phyloP scores from a whole-genome alignment of 2,888 invertebrate species.

The Meghimatium bilineatum region DNA sequence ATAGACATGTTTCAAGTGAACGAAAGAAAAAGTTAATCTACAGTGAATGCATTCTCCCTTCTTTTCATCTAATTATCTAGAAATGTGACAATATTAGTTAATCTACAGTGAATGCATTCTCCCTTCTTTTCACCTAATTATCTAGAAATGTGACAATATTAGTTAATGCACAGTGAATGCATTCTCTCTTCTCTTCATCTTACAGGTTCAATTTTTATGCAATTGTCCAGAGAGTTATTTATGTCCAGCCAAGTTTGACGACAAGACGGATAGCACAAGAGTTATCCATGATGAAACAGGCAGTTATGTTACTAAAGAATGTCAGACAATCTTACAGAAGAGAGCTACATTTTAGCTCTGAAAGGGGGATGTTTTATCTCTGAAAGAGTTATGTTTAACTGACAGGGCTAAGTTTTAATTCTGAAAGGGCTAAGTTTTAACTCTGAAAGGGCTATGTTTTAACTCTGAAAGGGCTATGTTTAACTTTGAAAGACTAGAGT shows the following conservation, averaged over 20 bases:
- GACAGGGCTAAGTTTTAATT: constrained; percentile 10
- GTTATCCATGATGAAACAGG: constrained; percentile 33
- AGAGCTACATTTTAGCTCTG: constrained; percentile 11
- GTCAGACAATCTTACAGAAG: constrained; percentile 43
- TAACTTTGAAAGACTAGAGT: too few species aligned
- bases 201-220: constrained; percentile 57
- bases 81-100: too few species aligned
- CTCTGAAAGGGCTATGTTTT: constrained; percentile 13
- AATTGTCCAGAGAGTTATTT: constrained; percentile 59
- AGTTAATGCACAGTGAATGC: not conserved
- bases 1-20: too few species aligned
- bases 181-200: not conserved
- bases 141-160: not conserved
- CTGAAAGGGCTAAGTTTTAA: too few species aligned
- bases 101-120: too few species aligned
- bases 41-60: too few species aligned
- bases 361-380: too few species aligned
- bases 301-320: constrained; percentile 46
- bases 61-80: too few species aligned
- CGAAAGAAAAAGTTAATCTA: too few species aligned
- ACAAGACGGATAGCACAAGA: constrained; percentile 48
- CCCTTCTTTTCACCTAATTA: not conserved
- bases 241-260: constrained; percentile 58
- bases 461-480: not conserved
- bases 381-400: too few species aligned